phyloP scores from a whole-genome alignment of 1,140 invertebrate species.

The Meloidogyne floridensis region DNA sequence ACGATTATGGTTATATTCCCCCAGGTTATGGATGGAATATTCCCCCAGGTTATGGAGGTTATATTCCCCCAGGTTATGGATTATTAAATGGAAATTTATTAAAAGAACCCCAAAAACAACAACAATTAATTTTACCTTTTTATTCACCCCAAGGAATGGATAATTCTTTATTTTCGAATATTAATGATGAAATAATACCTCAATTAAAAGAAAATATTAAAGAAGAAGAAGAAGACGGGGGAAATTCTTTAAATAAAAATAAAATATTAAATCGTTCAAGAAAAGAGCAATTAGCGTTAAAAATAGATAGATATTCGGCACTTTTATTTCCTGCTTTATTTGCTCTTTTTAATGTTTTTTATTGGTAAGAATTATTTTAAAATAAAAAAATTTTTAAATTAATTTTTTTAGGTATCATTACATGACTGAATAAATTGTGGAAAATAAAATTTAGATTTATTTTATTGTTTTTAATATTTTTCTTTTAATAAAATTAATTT shows the following conservation, averaged over 20 bases:
- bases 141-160: not conserved
- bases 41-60: constrained; percentile 57
- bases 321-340: constrained; percentile 67
- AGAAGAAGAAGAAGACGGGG: not conserved
- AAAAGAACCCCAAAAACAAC: not conserved
- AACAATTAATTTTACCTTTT: not conserved
- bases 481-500: too few species aligned
- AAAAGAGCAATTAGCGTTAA: constrained; percentile 54
- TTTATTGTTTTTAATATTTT: not conserved
- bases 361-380: constrained; percentile 56
- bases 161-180: not conserved
- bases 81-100: constrained; percentile 52
- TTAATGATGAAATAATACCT: not conserved
- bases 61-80: constrained; percentile 64
- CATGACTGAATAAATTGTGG: constrained; percentile 29
- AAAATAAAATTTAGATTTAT: not conserved
- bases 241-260: not conserved
- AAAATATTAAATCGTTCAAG: not conserved
- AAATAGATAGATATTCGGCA: constrained; percentile 66
- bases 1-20: constrained; percentile 65
- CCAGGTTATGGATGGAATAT: constrained; percentile 53
- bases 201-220: not conserved
- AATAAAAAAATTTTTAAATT: not conserved
- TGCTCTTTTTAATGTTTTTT: constrained; percentile 66
- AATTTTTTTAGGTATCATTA: constrained; percentile 43